Conservation (phyloP, 2,797 vertebrate species). For the Passerculus sandwichensis region DNA sequence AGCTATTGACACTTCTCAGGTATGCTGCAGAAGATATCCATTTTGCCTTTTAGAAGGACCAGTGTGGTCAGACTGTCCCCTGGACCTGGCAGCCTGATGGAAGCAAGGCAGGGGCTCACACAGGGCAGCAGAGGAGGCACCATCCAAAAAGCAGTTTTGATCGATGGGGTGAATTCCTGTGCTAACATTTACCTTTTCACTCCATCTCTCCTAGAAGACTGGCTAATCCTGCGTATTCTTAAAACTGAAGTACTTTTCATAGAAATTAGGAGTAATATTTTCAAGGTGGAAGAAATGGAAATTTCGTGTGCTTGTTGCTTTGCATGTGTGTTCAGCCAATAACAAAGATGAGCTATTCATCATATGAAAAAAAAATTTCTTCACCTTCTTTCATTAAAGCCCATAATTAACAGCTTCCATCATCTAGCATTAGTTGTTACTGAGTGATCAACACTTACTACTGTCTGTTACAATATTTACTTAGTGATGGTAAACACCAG, state of each 20-base stretch:
- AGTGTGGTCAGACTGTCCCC: conserved; percentile 26
- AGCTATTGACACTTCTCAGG: conserved; percentile 57
- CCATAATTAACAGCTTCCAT: conserved; percentile 16
- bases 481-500: conserved; percentile 15
- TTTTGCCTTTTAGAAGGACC: background rate
- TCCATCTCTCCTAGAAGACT: background rate
- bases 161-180: background rate
- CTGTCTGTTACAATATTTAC: conserved; percentile 8
- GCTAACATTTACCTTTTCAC: conserved; percentile 39
- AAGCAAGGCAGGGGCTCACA: background rate
- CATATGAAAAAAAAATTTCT: background rate
- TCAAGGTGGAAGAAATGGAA: background rate
- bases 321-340: background rate
- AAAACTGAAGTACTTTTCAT: conserved; percentile 16
- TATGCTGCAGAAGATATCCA: conserved; percentile 14
- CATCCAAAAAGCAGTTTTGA: conserved; percentile 3
- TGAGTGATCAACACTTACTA: conserved; percentile 9
- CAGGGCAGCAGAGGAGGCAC: background rate
- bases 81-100: background rate
- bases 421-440: background rate
- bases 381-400: background rate
- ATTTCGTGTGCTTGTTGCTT: background rate
- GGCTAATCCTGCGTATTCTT: conserved; percentile 2
- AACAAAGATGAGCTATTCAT: background rate
- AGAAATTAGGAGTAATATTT: conserved; percentile 19